These are phyloP conservation scores for Campoplex nolae DNA, from an alignment of 2,888 invertebrate species.

Conservation along the genomic window DNA sequence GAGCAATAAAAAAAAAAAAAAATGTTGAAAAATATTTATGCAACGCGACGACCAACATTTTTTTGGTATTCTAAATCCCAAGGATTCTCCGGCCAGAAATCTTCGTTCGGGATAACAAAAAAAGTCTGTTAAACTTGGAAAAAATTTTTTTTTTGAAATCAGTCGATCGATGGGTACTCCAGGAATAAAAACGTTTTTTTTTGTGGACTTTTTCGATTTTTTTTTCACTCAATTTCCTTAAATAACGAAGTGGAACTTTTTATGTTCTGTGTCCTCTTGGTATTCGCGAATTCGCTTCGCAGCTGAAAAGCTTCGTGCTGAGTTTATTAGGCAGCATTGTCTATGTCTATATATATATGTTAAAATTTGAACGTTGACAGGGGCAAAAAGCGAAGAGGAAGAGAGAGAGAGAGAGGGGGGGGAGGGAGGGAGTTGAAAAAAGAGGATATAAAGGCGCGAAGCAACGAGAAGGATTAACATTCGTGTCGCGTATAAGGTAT, in stretches of 20 bases:
- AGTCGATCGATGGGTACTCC: not conserved
- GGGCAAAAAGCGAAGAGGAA: conserved; percentile 32
- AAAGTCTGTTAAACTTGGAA: not conserved
- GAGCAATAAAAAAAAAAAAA: conserved; percentile 35
- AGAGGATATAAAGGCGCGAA: conserved; percentile 61
- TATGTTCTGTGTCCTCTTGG: not conserved
- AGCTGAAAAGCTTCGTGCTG: conserved; percentile 33
- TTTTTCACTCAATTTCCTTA: not conserved
- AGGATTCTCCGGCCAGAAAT: no score
- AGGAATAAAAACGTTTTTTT: not conserved
- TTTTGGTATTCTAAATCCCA: not conserved
- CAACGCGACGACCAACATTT: not conserved
- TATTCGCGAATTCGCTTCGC: conserved; percentile 28
- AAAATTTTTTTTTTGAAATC: not conserved
- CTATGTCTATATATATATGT: conserved; percentile 11
- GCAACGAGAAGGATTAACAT: conserved; percentile 74
- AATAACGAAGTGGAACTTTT: not conserved
- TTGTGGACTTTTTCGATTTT: not conserved
- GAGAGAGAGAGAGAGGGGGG: conserved; percentile 7
- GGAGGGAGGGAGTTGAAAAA: conserved; percentile 16
- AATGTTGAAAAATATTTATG: not conserved
- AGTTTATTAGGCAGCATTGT: conserved; percentile 19
- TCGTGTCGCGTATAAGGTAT: conserved; percentile 72
- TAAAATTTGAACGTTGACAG: conserved; percentile 20
- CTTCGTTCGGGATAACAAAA: not conserved